Base-by-base conservation (phyloP, 2,888 invertebrate species). In the Xestia c-nigrum region DNA sequence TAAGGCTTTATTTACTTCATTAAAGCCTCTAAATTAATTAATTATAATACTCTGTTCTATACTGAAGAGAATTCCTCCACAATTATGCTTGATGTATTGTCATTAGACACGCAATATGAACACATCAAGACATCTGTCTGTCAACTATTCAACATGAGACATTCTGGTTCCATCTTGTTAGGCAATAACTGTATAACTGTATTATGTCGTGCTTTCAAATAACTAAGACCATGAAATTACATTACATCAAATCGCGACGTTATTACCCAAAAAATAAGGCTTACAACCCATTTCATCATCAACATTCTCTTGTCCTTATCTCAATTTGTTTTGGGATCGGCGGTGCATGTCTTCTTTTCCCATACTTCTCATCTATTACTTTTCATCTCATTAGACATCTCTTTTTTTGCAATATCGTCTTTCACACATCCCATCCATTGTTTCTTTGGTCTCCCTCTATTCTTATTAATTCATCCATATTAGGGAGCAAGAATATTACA, bases 181-280 rank as follows among this genome's bases (percentile, higher is more conserved):
- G 21, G 57, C 24, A 67, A 16, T 40, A 43, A 16, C 12, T 47
- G n/a, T 46, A 16, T 40, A 43, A 16, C 12, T 47, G n/a, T 46
- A 5, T 46, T 52, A 74, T 55, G 55, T 46, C 14, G 14, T 43
- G 19, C 16, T 73, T 59, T 38, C 64, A 68, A 85, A 73, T 57
- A 14, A 64, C 12, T 31, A 24, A 71, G 16, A 68, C 6, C 46
- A 65, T 68, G 46, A 65, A 74, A 84, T 74, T 61, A 24, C 14
- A 9, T 64, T 43, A 43, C 16, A 16, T n/a, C 1, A n/a, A 43
- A 43, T 64, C 4, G 9, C 12, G 21, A 21, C 2, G 4, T 0
- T 40, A 21, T 40, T 40, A 40, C 40, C 12, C 0, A 3, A 21
- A 12, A 40, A 12, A 10, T 40, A 0, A 21, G 63, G 10, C 10